A percentile compares a stretch with the other conserved stretches of the same genome.
Evolutionary conservation across 92 coral and sea anemone species (phyloP).

Genomic region (Isaurus tuberculatus): DNA sequence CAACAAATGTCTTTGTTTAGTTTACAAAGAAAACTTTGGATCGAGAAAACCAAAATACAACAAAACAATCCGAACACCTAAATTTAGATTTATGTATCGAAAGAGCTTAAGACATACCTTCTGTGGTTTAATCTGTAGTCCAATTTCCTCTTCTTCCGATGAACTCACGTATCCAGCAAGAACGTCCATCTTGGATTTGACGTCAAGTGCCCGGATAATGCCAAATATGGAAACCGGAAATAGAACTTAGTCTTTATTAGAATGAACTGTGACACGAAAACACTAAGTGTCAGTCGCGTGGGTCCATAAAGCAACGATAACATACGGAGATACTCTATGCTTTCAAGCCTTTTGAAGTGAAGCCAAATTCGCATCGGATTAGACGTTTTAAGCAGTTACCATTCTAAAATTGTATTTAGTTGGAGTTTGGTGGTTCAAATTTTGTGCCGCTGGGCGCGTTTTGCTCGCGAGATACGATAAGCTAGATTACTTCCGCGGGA

Average conservation of each 20-base stretch:
- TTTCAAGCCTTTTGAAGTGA: background rate
- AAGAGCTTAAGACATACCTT: constrained; percentile 7
- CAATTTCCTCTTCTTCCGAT: constrained; percentile 59
- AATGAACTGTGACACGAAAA: constrained; percentile 9
- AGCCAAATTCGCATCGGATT: background rate
- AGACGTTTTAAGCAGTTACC: background rate
- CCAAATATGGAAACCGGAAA: constrained; percentile 52
- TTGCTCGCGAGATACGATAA: background rate
- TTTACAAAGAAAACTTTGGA: background rate
- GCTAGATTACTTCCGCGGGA: constrained; percentile 35
- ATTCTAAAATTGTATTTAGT: background rate
- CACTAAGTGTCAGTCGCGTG: constrained; percentile 41
- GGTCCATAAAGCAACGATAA: constrained; percentile 28
- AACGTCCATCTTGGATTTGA: constrained; percentile 81
- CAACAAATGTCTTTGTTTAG: background rate
- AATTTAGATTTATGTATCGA: background rate
- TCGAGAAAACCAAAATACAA: background rate
- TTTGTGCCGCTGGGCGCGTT: background rate
- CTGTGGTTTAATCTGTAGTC: constrained; percentile 36
- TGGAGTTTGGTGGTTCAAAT: background rate
- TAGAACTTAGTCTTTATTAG: background rate
- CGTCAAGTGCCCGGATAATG: constrained; percentile 69
- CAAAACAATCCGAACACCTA: background rate
- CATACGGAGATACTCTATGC: background rate
- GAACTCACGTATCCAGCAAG: constrained; percentile 93